These are phyloP conservation scores for Pseudois nayaur DNA, from an alignment of 2,113 vertebrate species.

Conservation along the genomic window DNA sequence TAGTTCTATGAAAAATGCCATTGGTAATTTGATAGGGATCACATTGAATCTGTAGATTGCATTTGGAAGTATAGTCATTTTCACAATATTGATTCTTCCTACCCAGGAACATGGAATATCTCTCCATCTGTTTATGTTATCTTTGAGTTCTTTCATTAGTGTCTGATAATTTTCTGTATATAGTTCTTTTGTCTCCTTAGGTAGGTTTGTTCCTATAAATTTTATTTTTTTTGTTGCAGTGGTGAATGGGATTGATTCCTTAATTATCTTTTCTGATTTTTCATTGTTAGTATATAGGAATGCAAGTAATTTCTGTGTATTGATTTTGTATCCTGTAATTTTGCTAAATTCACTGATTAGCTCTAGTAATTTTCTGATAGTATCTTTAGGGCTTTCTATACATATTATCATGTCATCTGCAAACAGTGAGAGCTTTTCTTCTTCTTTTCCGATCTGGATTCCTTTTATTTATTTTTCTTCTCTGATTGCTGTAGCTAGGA, in stretches of 20 bases:
- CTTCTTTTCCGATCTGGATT: background rate
- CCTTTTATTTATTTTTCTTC: background rate
- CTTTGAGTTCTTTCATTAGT: background rate
- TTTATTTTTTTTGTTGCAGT: background rate
- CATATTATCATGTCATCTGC: background rate
- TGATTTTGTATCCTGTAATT: background rate
- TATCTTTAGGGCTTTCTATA: background rate
- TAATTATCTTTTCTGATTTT: background rate
- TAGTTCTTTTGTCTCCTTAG: background rate
- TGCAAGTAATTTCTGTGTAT: background rate
- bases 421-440: background rate
- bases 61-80: background rate
- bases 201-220: background rate
- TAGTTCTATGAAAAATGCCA: background rate
- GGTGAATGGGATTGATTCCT: background rate
- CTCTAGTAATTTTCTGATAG: background rate
- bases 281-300: background rate
- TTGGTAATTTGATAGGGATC: background rate
- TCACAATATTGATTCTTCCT: background rate
- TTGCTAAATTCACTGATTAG: background rate
- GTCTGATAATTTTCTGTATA: background rate
- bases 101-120: background rate
- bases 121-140: background rate
- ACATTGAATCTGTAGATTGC: background rate
- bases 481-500: background rate